Evolutionary conservation across 2,888 invertebrate genomes (phyloP).

Genomic region (Chloroclysta siterata): DNA sequence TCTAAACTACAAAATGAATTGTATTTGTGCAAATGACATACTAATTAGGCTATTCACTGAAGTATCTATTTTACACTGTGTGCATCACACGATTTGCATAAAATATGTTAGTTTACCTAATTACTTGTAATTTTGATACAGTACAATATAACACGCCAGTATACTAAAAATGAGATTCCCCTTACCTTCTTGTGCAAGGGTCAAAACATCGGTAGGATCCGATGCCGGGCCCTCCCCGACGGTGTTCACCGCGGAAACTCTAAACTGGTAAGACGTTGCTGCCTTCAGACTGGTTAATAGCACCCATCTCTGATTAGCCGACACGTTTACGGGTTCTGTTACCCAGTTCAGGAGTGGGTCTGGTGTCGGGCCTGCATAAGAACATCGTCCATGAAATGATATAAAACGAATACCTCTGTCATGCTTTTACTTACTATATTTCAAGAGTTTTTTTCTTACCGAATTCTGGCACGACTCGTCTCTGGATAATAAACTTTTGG

Average conservation of each 20-base stretch:
- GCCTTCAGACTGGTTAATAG: constrained; percentile 95
- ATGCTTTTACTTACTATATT: not conserved
- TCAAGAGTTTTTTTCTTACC: constrained; percentile 66
- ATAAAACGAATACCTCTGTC: not conserved
- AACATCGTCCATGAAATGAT: constrained; percentile 5
- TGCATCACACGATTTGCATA: constrained; percentile 21
- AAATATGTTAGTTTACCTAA: constrained; percentile 20
- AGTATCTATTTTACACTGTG: constrained; percentile 19
- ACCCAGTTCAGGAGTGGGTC: constrained; percentile 95
- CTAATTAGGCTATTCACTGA: constrained; percentile 9
- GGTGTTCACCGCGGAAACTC: constrained; percentile 97
- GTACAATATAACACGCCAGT: constrained; percentile 1
- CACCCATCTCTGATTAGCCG: constrained; percentile 91
- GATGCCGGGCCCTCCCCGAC: constrained; percentile 98
- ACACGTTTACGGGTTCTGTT: constrained; percentile 94
- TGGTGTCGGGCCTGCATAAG: constrained; percentile 89
- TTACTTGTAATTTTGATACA: constrained; percentile 4
- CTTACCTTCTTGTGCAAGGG: constrained; percentile 97
- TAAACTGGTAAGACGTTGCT: constrained; percentile 97
- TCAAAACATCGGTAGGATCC: constrained; percentile 94
- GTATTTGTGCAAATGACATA: constrained; percentile 27
- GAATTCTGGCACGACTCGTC: constrained; percentile 93
- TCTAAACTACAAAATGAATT: constrained; percentile 24
- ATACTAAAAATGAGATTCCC: not conserved
- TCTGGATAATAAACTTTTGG: constrained; percentile 95